Percentiles rank a stretch among this genome's conserved stretches.
These are phyloP conservation scores for Mareca penelope DNA, from an alignment of 2,797 vertebrate genomes.

Conservation along the genomic window DNA sequence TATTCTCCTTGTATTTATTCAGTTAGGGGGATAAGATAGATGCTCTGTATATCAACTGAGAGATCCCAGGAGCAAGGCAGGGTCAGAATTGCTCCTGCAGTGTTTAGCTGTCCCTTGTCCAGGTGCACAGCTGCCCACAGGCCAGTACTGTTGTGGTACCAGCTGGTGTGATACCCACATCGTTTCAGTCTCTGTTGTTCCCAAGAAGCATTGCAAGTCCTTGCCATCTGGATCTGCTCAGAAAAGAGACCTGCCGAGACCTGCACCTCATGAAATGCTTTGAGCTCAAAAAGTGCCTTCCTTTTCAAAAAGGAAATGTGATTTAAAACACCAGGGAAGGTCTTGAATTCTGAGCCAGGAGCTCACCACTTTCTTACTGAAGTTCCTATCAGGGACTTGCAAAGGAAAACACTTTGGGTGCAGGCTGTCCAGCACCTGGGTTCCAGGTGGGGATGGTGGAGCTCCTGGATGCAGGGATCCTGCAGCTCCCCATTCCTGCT, in stretches of 20 bases:
- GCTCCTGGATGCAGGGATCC: not conserved
- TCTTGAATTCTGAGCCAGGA: not conserved
- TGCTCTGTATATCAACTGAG: not conserved
- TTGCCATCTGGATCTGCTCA: not conserved
- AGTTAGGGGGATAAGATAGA: not conserved
- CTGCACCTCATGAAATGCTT: not conserved
- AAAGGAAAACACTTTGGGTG: not conserved
- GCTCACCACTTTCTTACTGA: not conserved
- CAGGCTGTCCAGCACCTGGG: fast-evolving
- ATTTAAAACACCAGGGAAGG: not conserved
- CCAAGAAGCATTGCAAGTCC: not conserved
- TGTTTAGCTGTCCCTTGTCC: not conserved
- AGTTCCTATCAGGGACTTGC: not conserved
- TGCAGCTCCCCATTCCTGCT: not conserved
- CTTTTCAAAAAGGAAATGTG: not conserved
- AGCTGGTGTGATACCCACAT: fast-evolving
- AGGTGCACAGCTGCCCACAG: not conserved
- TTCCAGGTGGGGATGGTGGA: fast-evolving
- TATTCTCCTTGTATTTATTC: not conserved
- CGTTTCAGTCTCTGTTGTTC: not conserved
- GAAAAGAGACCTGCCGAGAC: not conserved
- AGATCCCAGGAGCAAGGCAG: fast-evolving
- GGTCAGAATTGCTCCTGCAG: not conserved
- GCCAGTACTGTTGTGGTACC: not conserved
- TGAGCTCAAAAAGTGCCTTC: not conserved